These are phyloP conservation scores for Hucho hucho DNA, from an alignment of 2,113 vertebrate species.

Conservation along the genomic window DNA sequence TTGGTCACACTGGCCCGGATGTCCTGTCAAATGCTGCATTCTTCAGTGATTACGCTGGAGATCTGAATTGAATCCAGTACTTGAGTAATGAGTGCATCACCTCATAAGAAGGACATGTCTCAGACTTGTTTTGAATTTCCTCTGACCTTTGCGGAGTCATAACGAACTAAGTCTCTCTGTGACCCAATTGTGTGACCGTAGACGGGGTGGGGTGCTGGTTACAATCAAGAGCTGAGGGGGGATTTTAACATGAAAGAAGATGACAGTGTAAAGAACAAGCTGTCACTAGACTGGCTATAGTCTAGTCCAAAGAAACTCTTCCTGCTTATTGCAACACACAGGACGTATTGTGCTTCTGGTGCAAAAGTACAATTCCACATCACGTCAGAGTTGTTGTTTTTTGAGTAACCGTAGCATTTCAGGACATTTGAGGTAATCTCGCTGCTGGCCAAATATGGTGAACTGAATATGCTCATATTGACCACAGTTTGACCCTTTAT, in stretches of 20 bases:
- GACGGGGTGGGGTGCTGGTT: neutral
- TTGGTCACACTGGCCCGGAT: no score
- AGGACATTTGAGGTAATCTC: neutral
- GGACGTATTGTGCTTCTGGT: constrained; percentile 2
- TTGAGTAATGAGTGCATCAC: no score
- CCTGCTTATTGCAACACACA: constrained; percentile 30
- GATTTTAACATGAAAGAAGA: neutral
- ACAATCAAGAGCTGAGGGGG: neutral
- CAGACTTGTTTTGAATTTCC: no score
- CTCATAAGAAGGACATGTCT: no score
- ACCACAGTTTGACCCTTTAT: no score
- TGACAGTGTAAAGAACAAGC: neutral
- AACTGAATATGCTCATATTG: no score
- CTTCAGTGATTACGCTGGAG: no score
- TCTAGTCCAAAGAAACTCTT: constrained; percentile 27
- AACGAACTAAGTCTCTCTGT: no score
- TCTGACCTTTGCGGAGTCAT: no score
- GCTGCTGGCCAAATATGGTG: no score
- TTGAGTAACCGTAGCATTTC: constrained; percentile 12
- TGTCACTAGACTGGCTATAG: neutral
- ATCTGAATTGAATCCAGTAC: no score
- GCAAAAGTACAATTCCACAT: constrained; percentile 4
- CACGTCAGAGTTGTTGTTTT: constrained; percentile 25
- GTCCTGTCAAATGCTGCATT: no score
- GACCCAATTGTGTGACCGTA: neutral